These are phyloP conservation scores for Apodemia duryi DNA, from an alignment of 2,888 invertebrate species.

Conservation along the genomic window DNA sequence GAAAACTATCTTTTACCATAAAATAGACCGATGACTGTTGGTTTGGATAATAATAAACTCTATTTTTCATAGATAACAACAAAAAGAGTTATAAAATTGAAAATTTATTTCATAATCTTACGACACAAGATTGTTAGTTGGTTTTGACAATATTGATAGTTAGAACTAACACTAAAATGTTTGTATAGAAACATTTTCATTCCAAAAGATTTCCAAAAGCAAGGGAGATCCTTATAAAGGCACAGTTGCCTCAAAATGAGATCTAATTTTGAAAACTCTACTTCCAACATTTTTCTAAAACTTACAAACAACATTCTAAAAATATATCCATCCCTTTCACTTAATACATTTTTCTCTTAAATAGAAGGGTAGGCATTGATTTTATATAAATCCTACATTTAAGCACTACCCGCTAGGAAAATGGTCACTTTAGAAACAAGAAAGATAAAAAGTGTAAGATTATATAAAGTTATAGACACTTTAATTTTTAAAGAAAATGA, in stretches of 20 bases:
- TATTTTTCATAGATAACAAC: not conserved
- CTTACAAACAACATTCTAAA: slow-evolving; percentile 48
- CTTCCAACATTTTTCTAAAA: slow-evolving; percentile 57
- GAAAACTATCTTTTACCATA: too few relatives aligned
- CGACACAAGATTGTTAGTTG: slow-evolving; percentile 58
- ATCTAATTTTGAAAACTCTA: slow-evolving; percentile 66
- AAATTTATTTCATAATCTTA: slow-evolving; percentile 57
- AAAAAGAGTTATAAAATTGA: slow-evolving; percentile 37
- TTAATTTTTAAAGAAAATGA: too few relatives aligned
- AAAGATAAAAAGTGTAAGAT: not conserved
- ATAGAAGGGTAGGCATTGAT: slow-evolving; percentile 53
- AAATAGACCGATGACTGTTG: too few relatives aligned
- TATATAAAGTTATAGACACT: too few relatives aligned
- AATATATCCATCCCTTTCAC: slow-evolving; percentile 48
- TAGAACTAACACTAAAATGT: slow-evolving; percentile 50
- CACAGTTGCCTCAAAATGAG: slow-evolving; percentile 64
- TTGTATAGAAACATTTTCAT: slow-evolving; percentile 46
- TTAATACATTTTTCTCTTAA: slow-evolving; percentile 60
- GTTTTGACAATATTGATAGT: slow-evolving; percentile 46
- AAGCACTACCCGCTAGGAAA: slow-evolving; percentile 68
- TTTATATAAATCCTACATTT: slow-evolving; percentile 45
- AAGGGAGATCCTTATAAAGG: slow-evolving; percentile 67
- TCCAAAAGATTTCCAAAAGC: slow-evolving; percentile 48
- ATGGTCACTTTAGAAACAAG: not conserved
- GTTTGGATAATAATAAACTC: too few relatives aligned